Evolutionary conservation across 1,140 invertebrate genomes (phyloP).

Genomic region (Holotrichia oblita): DNA sequence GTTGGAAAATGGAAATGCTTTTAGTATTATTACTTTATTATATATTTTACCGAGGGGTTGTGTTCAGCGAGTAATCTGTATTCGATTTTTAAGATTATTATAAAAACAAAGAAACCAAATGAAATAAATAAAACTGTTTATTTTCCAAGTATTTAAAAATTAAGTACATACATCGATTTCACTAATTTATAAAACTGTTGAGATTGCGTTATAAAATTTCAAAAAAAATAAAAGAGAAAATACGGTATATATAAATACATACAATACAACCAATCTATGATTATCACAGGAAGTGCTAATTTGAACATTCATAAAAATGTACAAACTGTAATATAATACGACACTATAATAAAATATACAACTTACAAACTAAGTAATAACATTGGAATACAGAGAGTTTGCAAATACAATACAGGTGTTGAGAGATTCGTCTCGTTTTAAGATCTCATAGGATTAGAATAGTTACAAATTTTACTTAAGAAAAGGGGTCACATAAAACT

Average conservation of each 20-base stretch:
- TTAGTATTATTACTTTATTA: conserved; percentile 22
- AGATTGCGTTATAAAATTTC: no score
- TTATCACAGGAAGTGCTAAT: conserved; percentile 33
- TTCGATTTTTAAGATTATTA: no score
- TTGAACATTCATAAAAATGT: conserved; percentile 25
- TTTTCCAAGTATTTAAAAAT: conserved; percentile 23
- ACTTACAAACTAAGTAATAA: not conserved
- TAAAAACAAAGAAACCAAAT: not conserved
- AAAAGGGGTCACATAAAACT: no score
- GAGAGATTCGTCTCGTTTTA: no score
- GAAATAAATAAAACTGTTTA: not conserved
- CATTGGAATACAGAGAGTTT: conserved; percentile 14
- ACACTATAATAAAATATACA: conserved; percentile 23
- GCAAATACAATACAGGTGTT: conserved; percentile 17
- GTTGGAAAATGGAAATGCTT: not conserved
- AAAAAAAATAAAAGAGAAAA: conserved; percentile 31
- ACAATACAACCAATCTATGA: conserved; percentile 32
- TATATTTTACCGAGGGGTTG: no score
- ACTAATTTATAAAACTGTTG: not conserved
- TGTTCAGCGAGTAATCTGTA: no score
- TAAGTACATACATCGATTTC: conserved; percentile 12
- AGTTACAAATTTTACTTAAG: no score
- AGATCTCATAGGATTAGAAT: no score
- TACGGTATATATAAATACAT: conserved; percentile 30
- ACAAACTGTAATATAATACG: conserved; percentile 24